Conservation (phyloP, 2,888 invertebrate species). For the Lycophotia porphyrea region DNA sequence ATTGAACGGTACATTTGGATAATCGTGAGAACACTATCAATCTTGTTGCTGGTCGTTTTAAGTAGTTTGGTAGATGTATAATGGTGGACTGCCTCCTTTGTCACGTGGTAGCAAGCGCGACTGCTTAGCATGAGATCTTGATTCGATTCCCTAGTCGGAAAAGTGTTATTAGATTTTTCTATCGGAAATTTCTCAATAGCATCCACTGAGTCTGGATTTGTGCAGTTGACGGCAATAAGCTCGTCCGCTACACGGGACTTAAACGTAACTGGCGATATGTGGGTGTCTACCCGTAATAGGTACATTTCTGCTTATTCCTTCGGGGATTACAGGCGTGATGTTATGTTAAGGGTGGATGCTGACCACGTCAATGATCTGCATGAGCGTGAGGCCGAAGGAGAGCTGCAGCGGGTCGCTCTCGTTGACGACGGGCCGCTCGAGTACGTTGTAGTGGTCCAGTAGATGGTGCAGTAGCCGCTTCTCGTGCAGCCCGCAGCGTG, state of each 20-base stretch:
- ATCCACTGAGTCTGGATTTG: background rate
- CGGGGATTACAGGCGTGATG: background rate
- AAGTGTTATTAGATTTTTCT: background rate
- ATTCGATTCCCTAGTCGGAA: background rate
- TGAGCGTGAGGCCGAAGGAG: conserved; percentile 98
- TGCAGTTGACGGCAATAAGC: background rate
- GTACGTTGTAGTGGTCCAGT: conserved; percentile 97
- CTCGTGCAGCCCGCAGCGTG: conserved; percentile 97
- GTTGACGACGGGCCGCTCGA: conserved; percentile 98
- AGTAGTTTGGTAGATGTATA: background rate
- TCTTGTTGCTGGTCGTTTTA: too few species aligned
- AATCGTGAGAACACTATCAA: conserved; percentile 63
- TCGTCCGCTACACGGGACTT: background rate
- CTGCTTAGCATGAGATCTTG: too few species aligned
- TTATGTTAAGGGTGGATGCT: conserved; percentile 79
- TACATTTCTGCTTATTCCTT: background rate
- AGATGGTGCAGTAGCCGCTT: conserved; percentile 97
- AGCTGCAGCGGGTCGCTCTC: conserved; percentile 98
- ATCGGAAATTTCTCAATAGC: background rate
- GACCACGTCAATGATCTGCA: conserved; percentile 99
- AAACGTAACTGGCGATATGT: background rate
- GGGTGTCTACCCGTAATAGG: background rate
- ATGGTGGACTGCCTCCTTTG: background rate
- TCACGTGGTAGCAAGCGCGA: background rate
- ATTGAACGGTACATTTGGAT: conserved; percentile 60